Conservation (phyloP, 1,140 invertebrate species). For the Bombus pyrosoma region DNA sequence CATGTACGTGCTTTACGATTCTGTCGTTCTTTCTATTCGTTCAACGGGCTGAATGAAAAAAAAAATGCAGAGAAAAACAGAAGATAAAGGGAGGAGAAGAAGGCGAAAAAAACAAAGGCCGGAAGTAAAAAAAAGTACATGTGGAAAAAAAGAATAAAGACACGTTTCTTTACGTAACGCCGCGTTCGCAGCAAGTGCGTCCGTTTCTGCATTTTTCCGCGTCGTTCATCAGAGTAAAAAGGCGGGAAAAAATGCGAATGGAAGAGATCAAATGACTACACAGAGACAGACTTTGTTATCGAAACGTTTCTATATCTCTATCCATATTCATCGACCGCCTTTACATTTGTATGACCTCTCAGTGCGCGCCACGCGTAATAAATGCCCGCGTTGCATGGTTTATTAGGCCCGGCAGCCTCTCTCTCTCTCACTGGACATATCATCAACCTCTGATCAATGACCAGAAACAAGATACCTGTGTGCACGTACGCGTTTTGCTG, state of each 20-base stretch:
- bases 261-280: conserved; percentile 23
- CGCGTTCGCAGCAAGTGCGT: neutral
- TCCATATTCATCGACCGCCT: conserved; percentile 46
- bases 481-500: neutral
- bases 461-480: conserved; percentile 5
- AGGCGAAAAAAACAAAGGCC: neutral
- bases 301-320: conserved; percentile 35
- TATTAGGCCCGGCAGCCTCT: neutral
- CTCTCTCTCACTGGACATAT: neutral
- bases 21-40: neutral
- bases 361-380: conserved; percentile 1
- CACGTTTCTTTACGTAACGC: conserved; percentile 35
- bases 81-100: neutral
- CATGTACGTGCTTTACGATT: neutral
- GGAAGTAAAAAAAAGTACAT: neutral
- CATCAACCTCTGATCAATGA: conserved; percentile 28
- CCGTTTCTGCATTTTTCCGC: conserved; percentile 19
- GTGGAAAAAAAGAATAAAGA: neutral
- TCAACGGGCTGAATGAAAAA: neutral
- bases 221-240: conserved; percentile 4
- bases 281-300: conserved; percentile 36
- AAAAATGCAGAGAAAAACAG: neutral
- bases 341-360: conserved; percentile 17
- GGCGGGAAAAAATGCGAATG: neutral
- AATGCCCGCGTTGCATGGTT: conserved; percentile 20